Evolutionary conservation across 1,140 invertebrate species (phyloP).

Genomic region (Zaprionus davidi): DNA sequence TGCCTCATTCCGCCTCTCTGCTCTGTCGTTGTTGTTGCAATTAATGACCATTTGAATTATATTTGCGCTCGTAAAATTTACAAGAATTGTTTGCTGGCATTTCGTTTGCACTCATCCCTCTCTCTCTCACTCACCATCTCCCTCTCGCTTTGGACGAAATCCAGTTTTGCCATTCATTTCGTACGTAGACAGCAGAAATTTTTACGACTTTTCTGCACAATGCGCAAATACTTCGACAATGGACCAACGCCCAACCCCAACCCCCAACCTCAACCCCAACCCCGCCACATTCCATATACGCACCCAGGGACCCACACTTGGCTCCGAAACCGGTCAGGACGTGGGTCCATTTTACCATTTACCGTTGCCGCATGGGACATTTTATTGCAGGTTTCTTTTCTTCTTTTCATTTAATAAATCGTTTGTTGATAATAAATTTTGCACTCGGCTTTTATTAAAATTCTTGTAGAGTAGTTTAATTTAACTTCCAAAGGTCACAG

Average conservation of each 20-base stretch:
- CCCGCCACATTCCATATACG: constrained; percentile 1
- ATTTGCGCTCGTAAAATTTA: constrained; percentile 84
- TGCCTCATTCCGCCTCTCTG: background rate
- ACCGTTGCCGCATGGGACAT: constrained; percentile 41
- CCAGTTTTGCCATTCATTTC: constrained; percentile 63
- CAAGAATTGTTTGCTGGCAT: constrained; percentile 76
- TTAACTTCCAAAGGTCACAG: background rate
- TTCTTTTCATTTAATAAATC: constrained; percentile 68
- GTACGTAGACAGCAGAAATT: constrained; percentile 79
- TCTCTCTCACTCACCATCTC: constrained; percentile 11
- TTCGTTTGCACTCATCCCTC: constrained; percentile 30
- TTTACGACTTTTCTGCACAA: constrained; percentile 82
- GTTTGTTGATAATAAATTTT: constrained; percentile 75
- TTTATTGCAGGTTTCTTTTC: constrained; percentile 66
- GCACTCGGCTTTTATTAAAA: constrained; percentile 67
- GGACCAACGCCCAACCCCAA: constrained; percentile 52
- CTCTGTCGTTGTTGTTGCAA: constrained; percentile 68
- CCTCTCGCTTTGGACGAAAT: constrained; percentile 36
- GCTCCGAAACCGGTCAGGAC: constrained; percentile 26
- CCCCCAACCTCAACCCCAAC: constrained; percentile 7
- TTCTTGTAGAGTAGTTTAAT: constrained; percentile 20
- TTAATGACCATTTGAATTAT: constrained; percentile 84
- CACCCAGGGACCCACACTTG: constrained; percentile 1
- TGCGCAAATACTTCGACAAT: constrained; percentile 79
- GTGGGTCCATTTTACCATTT: constrained; percentile 35